Evolutionary conservation across 2,888 invertebrate species (phyloP), one percentile per base, ranked within the genome.

Genomic region (Chrysina gloriosa): DNA sequence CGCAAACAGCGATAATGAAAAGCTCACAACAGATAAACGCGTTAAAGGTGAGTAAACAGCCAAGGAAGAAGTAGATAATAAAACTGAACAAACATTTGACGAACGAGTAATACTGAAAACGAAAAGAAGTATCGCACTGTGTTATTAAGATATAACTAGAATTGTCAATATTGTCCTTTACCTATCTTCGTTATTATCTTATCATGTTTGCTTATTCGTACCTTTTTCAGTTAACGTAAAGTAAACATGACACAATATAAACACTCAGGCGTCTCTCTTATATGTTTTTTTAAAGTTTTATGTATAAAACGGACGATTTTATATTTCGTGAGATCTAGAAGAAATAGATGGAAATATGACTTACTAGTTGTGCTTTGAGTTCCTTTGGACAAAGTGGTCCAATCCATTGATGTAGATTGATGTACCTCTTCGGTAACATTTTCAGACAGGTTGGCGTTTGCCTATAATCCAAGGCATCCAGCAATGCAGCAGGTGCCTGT

Each of bases 391-490:
- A 89, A 74, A 92, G 89, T 75, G 95, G 95, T 80, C 94, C 92
- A 81, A 95, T 86, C 93, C 94, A 94, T 84, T 94, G 93, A 84
- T 95, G 95, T 82, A 95, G 88, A 86, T 93, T 94, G 83, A 95
- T 93, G 85, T 92, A 95, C 80, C 95, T 88, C 86, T 95, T 95
- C 80, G 94, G 93, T 85, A 95, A 88, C 88, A 95, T 91, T 89
- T 95, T 95, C 83, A 94, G 87, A 77, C 93, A 92, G 79, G 92
- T 90, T 78, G 92, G 90, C 76, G 92, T 89, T 84, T 93, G 93
- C 79, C 92, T 90, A 84, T 93, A 93, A 83, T 94, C 93, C 82
- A 94, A 85, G 74, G 90, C 88, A 74, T 88, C 88, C 75, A 83
- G 77, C 63, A 84, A 78, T 54, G 89, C 85, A 76, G 90, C 90